Base-by-base conservation (phyloP, 2,797 vertebrate genomes). In the Steatocranus sp. region DNA sequence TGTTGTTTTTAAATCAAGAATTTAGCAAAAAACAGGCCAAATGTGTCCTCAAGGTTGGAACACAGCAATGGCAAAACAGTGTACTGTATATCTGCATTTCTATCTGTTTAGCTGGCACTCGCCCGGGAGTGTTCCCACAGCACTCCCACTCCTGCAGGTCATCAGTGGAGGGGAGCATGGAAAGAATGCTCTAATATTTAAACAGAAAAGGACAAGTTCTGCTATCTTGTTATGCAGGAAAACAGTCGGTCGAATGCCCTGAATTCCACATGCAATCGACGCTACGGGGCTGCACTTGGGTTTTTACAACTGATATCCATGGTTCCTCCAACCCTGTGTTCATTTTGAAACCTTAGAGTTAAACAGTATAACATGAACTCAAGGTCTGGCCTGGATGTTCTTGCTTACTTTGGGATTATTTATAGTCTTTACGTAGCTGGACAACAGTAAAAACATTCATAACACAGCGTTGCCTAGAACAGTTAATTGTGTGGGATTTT, bases 251-350 rank as follows among this genome's bases (percentile, higher is more conserved):
- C 51, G 38, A 91, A 97, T 97, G 96, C 96, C 91, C 93, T 73
- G 90, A 96, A 97, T 97, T 98, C 97, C 97, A 95, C 92, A 93
- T 90, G 86, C 96, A 97, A 97, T 95, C 95, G 96, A 97, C 93
- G 96, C 95, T 96, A 91, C 80, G 87, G 86, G 93, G 94, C 94
- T 95, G 94, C 97, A 95, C 93, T 90, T 89, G 66, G 74, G 76
- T 80, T 83, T 86, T 89, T 90, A 86, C 81, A 75, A 81, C 75
- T 78, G 81, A 84, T 90, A 86, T 81, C 75, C 23, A 11, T 7
- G 34, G 53, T 54, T 79, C 53, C 89, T 93, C 79, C 83, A 77
- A 84, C 58, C 66, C 20, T 6, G 85, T 82, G 73, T 54, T 88
- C 76, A 80, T 86, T 92, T 81, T 88, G 41, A 91, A 82, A 83